Base-by-base conservation (phyloP, 2,113 vertebrate species). In the Zingel zingel region DNA sequence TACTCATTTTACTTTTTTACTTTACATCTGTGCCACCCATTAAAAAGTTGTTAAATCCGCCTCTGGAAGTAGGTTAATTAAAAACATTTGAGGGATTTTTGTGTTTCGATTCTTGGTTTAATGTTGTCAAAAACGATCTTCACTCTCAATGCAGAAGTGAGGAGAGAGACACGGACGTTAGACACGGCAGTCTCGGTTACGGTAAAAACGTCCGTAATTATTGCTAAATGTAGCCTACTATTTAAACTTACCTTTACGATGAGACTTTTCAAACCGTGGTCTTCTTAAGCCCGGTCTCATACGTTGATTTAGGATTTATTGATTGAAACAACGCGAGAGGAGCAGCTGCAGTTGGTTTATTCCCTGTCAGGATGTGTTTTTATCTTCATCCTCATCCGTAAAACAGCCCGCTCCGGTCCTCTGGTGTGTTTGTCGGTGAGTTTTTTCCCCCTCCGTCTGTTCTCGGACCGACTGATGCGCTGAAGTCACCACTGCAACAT, bases 401-500 rank as follows among this genome's bases (percentile, higher is more conserved):
- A 19, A n/a, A 4, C 51, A 6, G 45, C n/a, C 36, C 59, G 65
- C 50, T 23, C 50, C 59, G 59, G 39, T 53, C 14, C 73, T 81
- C 53, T 27, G 18, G 53, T 59, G 36, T 15, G 53, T 54, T 19
- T 15, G 19, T 25, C 53, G 1, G 23, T 19, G 65, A 39, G 33
- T 81, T 75, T 63, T 65, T 21, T 13, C 12, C 21, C n/a, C 21
- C 69, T 66, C 85, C 66, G 74, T 53, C 61, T 90, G 81, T n/a
- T 74, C 76, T 16, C 43, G 59, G 45, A 76, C 61, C 13, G 58
- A 74, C 43, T 81, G 83, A 85, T 77, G 56, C 76, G 2, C 81
- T 15, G 63, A 58, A 82, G 82, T 78, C 85, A 58, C 74, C 79
- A n/a, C 81, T 78, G 84, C 86, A 36, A 77, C 89, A 72, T 67